These are phyloP conservation scores for Acrobasis repandana DNA, from an alignment of 2,888 invertebrate genomes.

Conservation along the genomic window DNA sequence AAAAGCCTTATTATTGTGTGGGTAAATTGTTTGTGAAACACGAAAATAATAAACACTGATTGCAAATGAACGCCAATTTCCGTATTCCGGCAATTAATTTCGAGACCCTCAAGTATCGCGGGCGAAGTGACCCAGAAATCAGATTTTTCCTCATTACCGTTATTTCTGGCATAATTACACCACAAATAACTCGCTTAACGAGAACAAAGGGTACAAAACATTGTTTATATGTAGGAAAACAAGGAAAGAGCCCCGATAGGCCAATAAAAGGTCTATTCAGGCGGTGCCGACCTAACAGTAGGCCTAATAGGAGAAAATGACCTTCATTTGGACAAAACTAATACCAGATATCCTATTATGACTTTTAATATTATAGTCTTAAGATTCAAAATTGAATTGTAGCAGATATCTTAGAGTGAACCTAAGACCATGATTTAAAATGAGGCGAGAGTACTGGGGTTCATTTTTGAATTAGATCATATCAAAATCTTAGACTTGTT, in stretches of 20 bases:
- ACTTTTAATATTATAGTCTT: background rate
- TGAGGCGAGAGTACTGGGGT: background rate
- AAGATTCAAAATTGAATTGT: slow-evolving; percentile 17
- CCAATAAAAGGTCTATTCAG: slow-evolving; percentile 53
- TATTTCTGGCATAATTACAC: slow-evolving; percentile 37
- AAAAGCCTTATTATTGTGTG: no score
- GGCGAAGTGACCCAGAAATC: slow-evolving; percentile 10
- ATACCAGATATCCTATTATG: background rate
- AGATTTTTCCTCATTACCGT: slow-evolving; percentile 26
- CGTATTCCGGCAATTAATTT: slow-evolving; percentile 3
- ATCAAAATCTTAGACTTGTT: no score
- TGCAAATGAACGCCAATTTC: background rate
- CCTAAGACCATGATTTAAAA: background rate
- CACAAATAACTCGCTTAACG: slow-evolving; percentile 45
- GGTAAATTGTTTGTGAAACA: background rate
- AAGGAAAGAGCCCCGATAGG: slow-evolving; percentile 46
- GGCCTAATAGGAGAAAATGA: slow-evolving; percentile 37
- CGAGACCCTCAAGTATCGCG: background rate
- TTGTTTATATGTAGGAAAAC: slow-evolving; percentile 39
- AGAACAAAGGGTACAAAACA: slow-evolving; percentile 38
- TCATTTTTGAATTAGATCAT: no score
- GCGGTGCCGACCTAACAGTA: slow-evolving; percentile 34
- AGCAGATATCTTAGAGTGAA: background rate
- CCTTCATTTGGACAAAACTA: slow-evolving; percentile 26
- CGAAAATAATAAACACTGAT: background rate